Evolutionary conservation across 2,888 invertebrate species (phyloP).

Genomic region (Bombylius discolor): DNA sequence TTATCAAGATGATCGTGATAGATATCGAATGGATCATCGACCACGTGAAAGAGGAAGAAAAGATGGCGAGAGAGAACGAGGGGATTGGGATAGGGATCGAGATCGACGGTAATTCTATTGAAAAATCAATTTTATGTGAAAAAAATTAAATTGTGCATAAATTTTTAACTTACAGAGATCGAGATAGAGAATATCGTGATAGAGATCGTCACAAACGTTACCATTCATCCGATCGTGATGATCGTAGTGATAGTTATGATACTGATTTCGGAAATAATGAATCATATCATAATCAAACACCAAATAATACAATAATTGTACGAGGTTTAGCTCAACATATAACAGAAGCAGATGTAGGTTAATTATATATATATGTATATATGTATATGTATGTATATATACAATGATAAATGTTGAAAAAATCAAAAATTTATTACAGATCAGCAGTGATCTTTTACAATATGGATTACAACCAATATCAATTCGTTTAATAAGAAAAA

Average conservation of each 20-base stretch:
- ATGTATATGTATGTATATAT: too few species aligned
- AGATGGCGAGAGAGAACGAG: slow-evolving; percentile 15
- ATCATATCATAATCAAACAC: slow-evolving; percentile 44
- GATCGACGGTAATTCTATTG: slow-evolving; percentile 6
- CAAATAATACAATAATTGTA: slow-evolving; percentile 62
- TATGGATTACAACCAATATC: slow-evolving; percentile 65
- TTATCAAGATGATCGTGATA: slow-evolving; percentile 26
- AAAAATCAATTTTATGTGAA: not conserved
- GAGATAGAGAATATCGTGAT: slow-evolving; percentile 3
- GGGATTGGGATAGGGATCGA: slow-evolving; percentile 21
- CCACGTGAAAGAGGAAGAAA: slow-evolving; percentile 18
- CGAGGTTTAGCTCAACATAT: slow-evolving; percentile 60
- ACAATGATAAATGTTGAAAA: too few species aligned
- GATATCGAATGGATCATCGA: slow-evolving; percentile 9
- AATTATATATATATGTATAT: not conserved
- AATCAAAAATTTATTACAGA: slow-evolving; percentile 40
- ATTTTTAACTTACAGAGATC: not conserved
- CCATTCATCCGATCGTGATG: slow-evolving; percentile 20
- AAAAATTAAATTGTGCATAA: not conserved
- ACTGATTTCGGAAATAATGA: slow-evolving; percentile 32
- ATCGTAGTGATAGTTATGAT: slow-evolving; percentile 27
- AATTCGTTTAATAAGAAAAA: slow-evolving; percentile 68
- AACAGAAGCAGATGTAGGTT: slow-evolving; percentile 61
- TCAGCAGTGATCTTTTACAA: slow-evolving; percentile 61
- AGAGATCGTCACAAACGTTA: slow-evolving; percentile 14